Base-by-base conservation (phyloP, 2,113 vertebrate genomes). In the Cardinalis cardinalis region DNA sequence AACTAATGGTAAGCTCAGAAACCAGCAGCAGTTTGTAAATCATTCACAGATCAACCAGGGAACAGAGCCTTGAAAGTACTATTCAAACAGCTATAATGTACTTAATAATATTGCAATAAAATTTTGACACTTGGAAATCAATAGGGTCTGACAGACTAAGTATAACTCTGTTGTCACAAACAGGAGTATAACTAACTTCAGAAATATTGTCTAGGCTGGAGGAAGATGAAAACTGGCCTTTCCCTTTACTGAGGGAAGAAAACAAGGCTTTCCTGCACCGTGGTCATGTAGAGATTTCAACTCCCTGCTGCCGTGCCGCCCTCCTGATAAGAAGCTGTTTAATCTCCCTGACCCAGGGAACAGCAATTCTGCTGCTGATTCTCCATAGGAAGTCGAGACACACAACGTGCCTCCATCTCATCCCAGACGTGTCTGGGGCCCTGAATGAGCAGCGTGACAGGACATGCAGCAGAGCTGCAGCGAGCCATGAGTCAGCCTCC, bases 1-100 rank as follows among this genome's bases (percentile, higher is more conserved):
- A 75, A 65, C 24, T 95, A 87, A 90, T 19, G 31, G 73, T n/a
- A 40, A 93, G 63, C 80, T 95, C 49, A 52, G 80, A 73, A 94
- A 81, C 26, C 58, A 87, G 70, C 16, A 82, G 65, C 53, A 79
- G 70, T 84, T 90, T 94, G 90, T 92, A 95, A 95, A 96, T 92
- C 81, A 90, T 95, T 95, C 80, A 88, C 90, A 90, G 80, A 77
- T 65, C 88, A 89, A 59, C n/a, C 74, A 72, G 77, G 58, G 61
- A 64, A 56, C 28, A 40, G 71, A 75, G 34, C 44, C 53, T n/a
- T 44, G 32, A 46, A 84, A 82, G 66, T 6, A 43, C 85, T 31
- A 2, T 61, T 87, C 91, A 89, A 92, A 81, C 73, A 87, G 70
- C 77, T 82, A 15, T 36, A 81, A 89, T 51, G 55, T 28, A 51